A percentile compares a stretch with the other conserved stretches of the same genome.
phyloP scores from a whole-genome alignment of 2,797 vertebrate genomes.

The Uromys caudimaculatus region DNA sequence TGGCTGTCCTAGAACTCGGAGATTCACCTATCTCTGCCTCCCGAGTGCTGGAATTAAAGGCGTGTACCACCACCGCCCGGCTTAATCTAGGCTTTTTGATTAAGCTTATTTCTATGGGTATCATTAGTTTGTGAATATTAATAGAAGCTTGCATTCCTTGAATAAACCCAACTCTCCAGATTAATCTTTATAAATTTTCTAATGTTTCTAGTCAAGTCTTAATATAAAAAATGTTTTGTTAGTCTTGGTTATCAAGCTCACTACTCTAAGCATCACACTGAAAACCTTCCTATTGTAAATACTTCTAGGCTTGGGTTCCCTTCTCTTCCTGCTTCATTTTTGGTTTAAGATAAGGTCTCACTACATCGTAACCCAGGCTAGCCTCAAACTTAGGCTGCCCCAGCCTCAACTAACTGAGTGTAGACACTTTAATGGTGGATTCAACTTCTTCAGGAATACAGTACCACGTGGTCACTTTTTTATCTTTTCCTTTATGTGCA shows the following conservation, averaged over 20 bases:
- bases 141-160: not conserved
- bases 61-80: not conserved
- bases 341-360: not conserved
- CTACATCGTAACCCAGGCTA: not conserved
- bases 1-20: not conserved
- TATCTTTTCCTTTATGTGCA: not conserved
- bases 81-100: not conserved
- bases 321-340: not conserved
- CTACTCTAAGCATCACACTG: not conserved
- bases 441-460: not conserved
- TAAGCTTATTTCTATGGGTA: not conserved
- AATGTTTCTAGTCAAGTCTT: not conserved
- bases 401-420: not conserved
- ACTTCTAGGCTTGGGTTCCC: not conserved
- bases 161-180: not conserved
- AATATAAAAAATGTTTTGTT: not conserved
- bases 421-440: not conserved
- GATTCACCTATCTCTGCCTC: not conserved
- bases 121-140: not conserved
- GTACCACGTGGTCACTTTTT: not conserved
- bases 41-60: not conserved
- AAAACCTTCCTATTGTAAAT: not conserved
- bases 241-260: not conserved
- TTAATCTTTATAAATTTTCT: not conserved
- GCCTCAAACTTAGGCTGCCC: not conserved